Conservation (phyloP, 2,888 invertebrate genomes). For the Oscheius sp. region DNA sequence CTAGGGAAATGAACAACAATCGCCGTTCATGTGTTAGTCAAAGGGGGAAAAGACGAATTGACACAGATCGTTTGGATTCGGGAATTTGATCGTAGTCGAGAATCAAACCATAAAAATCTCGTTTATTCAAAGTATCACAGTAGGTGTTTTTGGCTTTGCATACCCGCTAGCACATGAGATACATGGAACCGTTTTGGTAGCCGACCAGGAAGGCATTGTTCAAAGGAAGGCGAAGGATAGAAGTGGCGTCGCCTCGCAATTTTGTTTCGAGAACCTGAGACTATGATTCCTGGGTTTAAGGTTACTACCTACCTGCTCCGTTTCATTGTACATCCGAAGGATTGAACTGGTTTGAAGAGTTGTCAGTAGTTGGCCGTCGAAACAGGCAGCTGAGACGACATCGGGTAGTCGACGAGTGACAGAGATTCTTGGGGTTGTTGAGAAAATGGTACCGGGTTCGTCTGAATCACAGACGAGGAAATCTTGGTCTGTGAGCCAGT, state of each 20-base stretch:
- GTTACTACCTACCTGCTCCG: neutral
- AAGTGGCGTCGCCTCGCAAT: conserved; percentile 69
- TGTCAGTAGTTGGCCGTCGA: conserved; percentile 35
- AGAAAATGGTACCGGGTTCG: conserved; percentile 46
- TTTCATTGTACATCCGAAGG: conserved; percentile 39
- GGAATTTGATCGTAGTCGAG: too few relatives aligned
- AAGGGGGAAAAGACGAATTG: too few relatives aligned
- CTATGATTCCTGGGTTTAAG: neutral
- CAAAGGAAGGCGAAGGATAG: conserved; percentile 88
- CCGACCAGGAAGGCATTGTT: conserved; percentile 90
- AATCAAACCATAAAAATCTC: too few relatives aligned
- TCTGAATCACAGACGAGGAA: conserved; percentile 57
- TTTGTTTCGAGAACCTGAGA: conserved; percentile 23
- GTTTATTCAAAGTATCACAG: too few relatives aligned
- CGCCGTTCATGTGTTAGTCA: too few relatives aligned
- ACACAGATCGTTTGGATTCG: too few relatives aligned
- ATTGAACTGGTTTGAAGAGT: conserved; percentile 45
- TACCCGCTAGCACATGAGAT: conserved; percentile 74
- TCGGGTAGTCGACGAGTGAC: conserved; percentile 50
- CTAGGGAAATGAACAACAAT: too few relatives aligned
- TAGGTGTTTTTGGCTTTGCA: neutral
- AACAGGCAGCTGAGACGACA: conserved; percentile 39
- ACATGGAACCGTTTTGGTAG: conserved; percentile 85
- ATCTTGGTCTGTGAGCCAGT: conserved; percentile 56
- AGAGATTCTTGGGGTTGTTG: conserved; percentile 42